Percentiles rank a stretch among this genome's conserved stretches.
These are phyloP conservation scores for Coregonus sp. DNA, from an alignment of 2,797 vertebrate species.

Conservation along the genomic window DNA sequence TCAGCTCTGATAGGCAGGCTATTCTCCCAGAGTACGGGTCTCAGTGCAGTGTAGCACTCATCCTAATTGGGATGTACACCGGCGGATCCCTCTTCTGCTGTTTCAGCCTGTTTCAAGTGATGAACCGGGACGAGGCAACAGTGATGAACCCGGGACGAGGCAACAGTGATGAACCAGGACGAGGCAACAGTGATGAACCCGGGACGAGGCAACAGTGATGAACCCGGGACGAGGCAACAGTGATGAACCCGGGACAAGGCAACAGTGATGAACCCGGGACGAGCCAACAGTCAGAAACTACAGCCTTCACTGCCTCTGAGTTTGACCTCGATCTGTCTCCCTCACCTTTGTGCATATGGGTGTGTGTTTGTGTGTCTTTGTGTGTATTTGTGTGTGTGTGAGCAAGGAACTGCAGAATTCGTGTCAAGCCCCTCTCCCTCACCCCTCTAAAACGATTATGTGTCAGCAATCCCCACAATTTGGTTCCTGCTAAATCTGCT, in stretches of 20 bases:
- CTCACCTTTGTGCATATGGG: neutral
- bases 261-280: constrained; percentile 31
- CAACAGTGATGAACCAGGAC: constrained; percentile 62
- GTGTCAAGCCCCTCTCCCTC: constrained; percentile 48
- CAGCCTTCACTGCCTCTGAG: constrained; percentile 63
- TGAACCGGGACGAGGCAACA: constrained; percentile 70
- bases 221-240: too few species aligned
- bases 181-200: too few species aligned
- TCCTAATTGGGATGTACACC: constrained; percentile 71
- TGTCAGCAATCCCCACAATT: constrained; percentile 77
- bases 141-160: constrained; percentile 14
- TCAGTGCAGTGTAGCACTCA: constrained; percentile 66
- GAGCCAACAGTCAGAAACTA: constrained; percentile 64
- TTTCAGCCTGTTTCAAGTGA: constrained; percentile 73
- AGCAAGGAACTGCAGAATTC: constrained; percentile 49
- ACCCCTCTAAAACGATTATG: constrained; percentile 77
- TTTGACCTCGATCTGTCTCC: constrained; percentile 77
- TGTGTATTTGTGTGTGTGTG: constrained; percentile 27
- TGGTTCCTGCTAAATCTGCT: constrained; percentile 73
- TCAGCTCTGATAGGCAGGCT: constrained; percentile 46
- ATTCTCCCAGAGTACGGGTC: constrained; percentile 49
- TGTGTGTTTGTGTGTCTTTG: constrained; percentile 24
- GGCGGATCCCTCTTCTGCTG: constrained; percentile 66
- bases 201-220: too few species aligned
- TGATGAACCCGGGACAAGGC: too few species aligned